Base-by-base conservation (phyloP, 2,797 vertebrate species). In the Chaetophractus vellerosus region DNA sequence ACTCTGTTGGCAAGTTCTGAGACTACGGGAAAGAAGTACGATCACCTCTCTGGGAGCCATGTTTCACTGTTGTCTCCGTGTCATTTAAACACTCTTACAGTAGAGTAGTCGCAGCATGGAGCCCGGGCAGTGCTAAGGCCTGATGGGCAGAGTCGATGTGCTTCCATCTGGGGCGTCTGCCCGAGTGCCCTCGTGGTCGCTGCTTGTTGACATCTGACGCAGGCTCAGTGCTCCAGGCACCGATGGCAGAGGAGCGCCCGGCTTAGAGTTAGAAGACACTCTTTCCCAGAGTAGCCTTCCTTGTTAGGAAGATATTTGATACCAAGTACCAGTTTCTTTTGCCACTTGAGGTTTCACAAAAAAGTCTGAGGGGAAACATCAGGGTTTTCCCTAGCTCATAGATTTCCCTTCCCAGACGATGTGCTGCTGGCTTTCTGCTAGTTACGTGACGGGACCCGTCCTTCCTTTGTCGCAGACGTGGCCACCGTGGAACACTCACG, bases 1-100 rank as follows among this genome's bases (percentile, higher is more conserved):
- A 97, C 98, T 41, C 98, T 99, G 68, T 97, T 99, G 84, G 98
- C 98, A 26, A 98, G 97, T 95, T 98, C 98, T 2, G 99, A 99
- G 79, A 92, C 98, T 5, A 79, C 98, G 88, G 99, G 99, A 97
- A 99, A 98, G 98, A 99, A 98, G 99, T 99, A 98, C 4, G 98
- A 97, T 92, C 76, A 28, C 89, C 90, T 93, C 68, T 93, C 94
- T 50, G 91, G 93, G 78, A 88, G 28, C 61, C 66, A 36, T 66
- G 10, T 93, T 93, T 18, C 85, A 4, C 0, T 82, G 78, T 90
- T 94, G 55, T n/a, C 66, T 50, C 9, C 28, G 26, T 71, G 63
- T 19, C 2, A 7, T 7, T 41, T 64, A 19, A n/a, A 10, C 2
- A 4, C 81, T 63, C 59, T 75, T 21, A 52, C 33, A 33, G 38